phyloP scores from a whole-genome alignment of 2,113 vertebrate species.

The Oreochromis tanganicae region DNA sequence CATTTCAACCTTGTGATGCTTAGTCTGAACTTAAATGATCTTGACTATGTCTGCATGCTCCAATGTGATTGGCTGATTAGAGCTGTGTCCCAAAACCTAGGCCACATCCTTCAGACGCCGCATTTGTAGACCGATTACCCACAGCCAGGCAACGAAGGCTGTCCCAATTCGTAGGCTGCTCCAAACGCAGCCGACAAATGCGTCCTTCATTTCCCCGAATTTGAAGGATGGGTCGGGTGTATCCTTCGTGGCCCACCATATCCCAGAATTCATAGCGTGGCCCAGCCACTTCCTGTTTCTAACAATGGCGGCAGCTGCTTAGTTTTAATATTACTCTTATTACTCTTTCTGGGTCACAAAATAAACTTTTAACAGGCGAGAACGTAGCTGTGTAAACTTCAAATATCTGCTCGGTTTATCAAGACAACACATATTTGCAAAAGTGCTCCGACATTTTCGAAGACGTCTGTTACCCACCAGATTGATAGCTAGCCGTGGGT shows the following conservation, averaged over 20 bases:
- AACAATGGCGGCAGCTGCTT: background rate
- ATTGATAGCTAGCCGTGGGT: background rate
- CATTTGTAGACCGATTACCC: background rate
- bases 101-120: accelerated
- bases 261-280: background rate
- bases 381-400: background rate
- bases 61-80: background rate
- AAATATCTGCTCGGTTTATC: background rate
- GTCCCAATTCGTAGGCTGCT: background rate
- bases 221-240: background rate
- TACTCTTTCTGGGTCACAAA: background rate
- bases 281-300: background rate
- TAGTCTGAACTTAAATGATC: background rate
- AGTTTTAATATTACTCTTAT: background rate
- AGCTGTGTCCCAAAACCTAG: background rate
- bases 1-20: background rate
- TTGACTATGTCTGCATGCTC: background rate
- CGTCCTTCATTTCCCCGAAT: background rate
- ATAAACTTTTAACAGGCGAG: background rate
- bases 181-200: background rate
- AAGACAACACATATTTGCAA: background rate
- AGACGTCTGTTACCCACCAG: background rate
- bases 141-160: background rate
- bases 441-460: background rate
- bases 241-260: background rate